Percentiles rank a stretch among this genome's conserved stretches.
phyloP scores from a whole-genome alignment of 2,797 vertebrate genomes.

The Sternarchorhynchus goeldii region DNA sequence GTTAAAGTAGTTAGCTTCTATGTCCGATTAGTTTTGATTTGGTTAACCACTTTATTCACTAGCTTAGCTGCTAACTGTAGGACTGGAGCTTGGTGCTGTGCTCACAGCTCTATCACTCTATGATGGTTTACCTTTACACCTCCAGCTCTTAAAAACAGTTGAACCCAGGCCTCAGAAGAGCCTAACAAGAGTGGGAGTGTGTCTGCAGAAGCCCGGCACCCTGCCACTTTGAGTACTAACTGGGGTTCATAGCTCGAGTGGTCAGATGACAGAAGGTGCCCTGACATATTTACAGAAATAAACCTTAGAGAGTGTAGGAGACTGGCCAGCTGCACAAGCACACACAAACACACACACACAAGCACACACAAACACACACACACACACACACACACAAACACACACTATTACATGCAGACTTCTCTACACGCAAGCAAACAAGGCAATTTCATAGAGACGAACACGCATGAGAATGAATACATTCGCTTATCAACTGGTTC shows the following conservation, averaged over 20 bases:
- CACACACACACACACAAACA: no score
- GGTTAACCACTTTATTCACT: no score
- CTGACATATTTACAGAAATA: conserved; percentile 30
- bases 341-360: conserved; percentile 8
- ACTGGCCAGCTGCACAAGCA: conserved; percentile 7
- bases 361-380: background rate
- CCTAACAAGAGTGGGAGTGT: background rate
- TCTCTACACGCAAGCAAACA: background rate
- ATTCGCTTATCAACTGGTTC: conserved; percentile 12
- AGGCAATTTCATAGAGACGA: background rate
- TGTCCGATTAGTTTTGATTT: background rate
- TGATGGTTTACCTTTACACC: background rate
- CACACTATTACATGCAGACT: conserved; percentile 1
- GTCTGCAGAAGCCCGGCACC: background rate
- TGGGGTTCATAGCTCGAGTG: conserved; percentile 14
- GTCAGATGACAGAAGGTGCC: conserved; percentile 27
- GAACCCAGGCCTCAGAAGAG: background rate
- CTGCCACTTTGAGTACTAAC: background rate
- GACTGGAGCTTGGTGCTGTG: no score
- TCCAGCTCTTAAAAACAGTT: background rate
- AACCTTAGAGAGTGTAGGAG: background rate
- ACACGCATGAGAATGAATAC: conserved; percentile 13
- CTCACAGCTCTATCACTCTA: background rate
- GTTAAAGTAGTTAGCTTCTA: background rate
- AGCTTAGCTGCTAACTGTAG: no score